Conservation (phyloP, 1,140 invertebrate species). For the Conus betulinus region DNA sequence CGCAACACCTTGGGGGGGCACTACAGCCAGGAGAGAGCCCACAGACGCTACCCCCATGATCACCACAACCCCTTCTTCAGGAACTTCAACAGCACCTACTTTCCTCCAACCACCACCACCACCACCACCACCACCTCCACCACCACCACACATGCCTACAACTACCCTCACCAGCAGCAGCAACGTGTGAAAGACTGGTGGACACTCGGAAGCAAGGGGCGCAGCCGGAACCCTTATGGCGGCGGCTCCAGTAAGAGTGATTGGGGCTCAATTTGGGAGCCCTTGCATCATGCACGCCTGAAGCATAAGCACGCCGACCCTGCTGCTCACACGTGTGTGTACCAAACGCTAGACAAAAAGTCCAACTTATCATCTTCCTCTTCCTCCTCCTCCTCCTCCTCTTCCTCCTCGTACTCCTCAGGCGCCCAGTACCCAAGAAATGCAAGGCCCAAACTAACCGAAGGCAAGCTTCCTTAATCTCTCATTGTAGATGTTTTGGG, state of each 20-base stretch:
- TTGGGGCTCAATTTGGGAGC: constrained; percentile 34
- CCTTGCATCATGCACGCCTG: constrained; percentile 44
- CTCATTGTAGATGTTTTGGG: background rate
- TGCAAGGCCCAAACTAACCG: constrained; percentile 66
- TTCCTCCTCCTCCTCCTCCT: constrained; percentile 34
- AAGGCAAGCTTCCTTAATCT: constrained; percentile 62
- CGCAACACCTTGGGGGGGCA: constrained; percentile 31
- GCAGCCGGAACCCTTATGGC: background rate
- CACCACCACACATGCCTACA: constrained; percentile 34
- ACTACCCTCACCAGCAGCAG: constrained; percentile 17
- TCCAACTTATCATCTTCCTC: constrained; percentile 62
- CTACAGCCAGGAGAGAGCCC: background rate
- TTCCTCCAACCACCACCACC: constrained; percentile 21
- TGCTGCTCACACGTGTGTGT: constrained; percentile 66
- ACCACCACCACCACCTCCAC: constrained; percentile 36
- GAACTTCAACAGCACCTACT: constrained; percentile 14
- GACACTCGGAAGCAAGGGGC: constrained; percentile 4
- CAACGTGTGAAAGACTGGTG: background rate
- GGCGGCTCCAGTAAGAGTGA: constrained; percentile 42
- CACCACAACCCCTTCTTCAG: constrained; percentile 23
- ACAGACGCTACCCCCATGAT: background rate
- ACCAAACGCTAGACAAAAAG: constrained; percentile 72
- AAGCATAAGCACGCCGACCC: constrained; percentile 41
- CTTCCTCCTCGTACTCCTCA: constrained; percentile 33
- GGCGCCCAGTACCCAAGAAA: constrained; percentile 66